phyloP scores from a whole-genome alignment of 1,140 invertebrate genomes.

The Cyphomyrmex costatus region DNA sequence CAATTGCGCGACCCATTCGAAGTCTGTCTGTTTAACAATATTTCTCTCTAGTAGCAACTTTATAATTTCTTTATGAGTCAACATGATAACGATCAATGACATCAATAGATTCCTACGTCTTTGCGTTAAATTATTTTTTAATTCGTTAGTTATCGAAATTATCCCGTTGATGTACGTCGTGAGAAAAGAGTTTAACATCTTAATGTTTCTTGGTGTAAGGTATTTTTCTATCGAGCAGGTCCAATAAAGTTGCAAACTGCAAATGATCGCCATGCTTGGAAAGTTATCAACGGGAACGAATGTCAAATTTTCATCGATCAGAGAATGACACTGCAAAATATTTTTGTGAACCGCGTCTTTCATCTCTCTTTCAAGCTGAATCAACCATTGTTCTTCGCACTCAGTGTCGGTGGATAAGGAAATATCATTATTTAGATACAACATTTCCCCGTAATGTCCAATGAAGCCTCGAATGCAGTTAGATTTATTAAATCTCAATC shows the following conservation, averaged over 20 bases:
- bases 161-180: conserved; percentile 56
- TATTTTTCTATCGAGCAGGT: conserved; percentile 87
- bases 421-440: conserved; percentile 85
- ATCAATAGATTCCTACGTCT: conserved; percentile 87
- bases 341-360: conserved; percentile 58
- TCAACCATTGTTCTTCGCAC: conserved; percentile 90
- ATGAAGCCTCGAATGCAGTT: conserved; percentile 88
- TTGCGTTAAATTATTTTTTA: conserved; percentile 87
- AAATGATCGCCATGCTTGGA: conserved; percentile 88
- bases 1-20: conserved; percentile 96
- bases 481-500: conserved; percentile 83
- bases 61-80: conserved; percentile 89
- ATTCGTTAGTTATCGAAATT: conserved; percentile 46
- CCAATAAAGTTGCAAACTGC: conserved; percentile 89
- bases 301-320: conserved; percentile 45
- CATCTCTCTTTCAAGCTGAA: conserved; percentile 82
- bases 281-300: conserved; percentile 70
- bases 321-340: conserved; percentile 56
- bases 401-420: conserved; percentile 85
- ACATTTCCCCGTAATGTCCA: conserved; percentile 88
- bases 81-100: conserved; percentile 88
- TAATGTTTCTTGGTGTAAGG: conserved; percentile 74
- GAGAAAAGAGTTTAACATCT: conserved; percentile 65
- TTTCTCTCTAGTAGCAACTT: conserved; percentile 87
- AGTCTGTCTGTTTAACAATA: conserved; percentile 89